Evolutionary conservation across 2,797 vertebrate species (phyloP), one percentile per base, ranked within the genome.

Genomic region (Sciurus vulgaris): DNA sequence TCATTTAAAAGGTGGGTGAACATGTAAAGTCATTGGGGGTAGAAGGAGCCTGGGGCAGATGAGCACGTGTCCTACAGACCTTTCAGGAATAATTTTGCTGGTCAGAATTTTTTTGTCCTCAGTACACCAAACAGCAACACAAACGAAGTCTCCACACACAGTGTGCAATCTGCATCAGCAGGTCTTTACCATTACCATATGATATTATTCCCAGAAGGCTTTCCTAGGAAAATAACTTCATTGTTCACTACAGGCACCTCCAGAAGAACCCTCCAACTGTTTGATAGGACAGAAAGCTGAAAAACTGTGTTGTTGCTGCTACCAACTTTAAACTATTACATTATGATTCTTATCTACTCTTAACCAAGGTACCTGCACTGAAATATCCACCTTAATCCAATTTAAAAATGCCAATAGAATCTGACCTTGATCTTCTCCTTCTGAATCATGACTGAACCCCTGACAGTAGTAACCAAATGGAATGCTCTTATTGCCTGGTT

Each of bases 31-130:
- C 41, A 33, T 33, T 24, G 30, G 73, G 61, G 47, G 13, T 72
- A 38, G 17, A 35, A 93, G 54, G 20, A 65, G 35, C 83, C 17
- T 73, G n/a, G 18, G 41, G 26, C 17, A 41, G 35, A 79, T 49
- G 28, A 67, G 20, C 9, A 33, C 54, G 61, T 41, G n/a, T 76
- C 7, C 49, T 51, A 2, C 38, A 35, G 17, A 35, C 35, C 47
- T 89, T 91, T 81, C 38, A 88, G 84, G 67, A 88, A 30, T 49
- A 51, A 67, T 77, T 69, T 47, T 72, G 20, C 20, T 73, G 38
- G 30, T 59, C 38, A 86, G 78, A 4, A 33, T 78, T 93, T 92
- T 92, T 82, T 56, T 76, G 17, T 85, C 41, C 61, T 28, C 54
- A 74, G 78, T 20, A 59, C 1, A 47, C 7, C 47, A 30, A 56